phyloP scores from a whole-genome alignment of 2,113 vertebrate species.

The Spea bombifrons region DNA sequence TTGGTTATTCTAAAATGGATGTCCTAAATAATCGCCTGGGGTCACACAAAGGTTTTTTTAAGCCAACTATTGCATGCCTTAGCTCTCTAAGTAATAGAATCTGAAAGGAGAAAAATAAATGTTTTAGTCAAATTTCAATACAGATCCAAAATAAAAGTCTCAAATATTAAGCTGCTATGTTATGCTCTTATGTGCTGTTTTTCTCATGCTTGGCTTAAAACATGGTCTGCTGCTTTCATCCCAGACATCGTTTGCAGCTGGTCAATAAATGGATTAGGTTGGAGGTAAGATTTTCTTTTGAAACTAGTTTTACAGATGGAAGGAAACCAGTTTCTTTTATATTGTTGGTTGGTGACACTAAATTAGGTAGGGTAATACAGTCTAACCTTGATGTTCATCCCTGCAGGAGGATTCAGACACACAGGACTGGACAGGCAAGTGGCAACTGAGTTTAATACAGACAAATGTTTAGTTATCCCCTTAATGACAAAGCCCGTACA shows the following conservation, averaged over 20 bases:
- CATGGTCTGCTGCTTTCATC: slow-evolving; percentile 1
- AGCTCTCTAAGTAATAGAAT: background rate
- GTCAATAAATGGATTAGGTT: background rate
- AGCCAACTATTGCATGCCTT: background rate
- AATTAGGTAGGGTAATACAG: too few relatives aligned
- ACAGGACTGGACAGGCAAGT: too few relatives aligned
- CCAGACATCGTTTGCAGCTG: background rate
- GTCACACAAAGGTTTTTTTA: too few relatives aligned
- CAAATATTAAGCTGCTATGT: background rate
- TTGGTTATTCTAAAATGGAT: too few relatives aligned
- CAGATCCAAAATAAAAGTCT: background rate
- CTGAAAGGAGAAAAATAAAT: too few relatives aligned
- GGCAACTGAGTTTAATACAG: too few relatives aligned
- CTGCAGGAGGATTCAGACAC: too few relatives aligned
- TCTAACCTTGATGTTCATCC: too few relatives aligned
- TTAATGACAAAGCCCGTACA: too few relatives aligned
- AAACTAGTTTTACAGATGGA: background rate
- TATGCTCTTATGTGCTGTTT: background rate
- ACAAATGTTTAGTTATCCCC: too few relatives aligned
- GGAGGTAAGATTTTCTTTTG: background rate
- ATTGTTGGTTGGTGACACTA: too few relatives aligned
- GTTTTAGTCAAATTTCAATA: background rate
- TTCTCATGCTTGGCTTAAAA: background rate
- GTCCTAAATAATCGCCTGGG: too few relatives aligned
- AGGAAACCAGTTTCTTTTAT: background rate